phyloP scores from a whole-genome alignment of 2,888 invertebrate genomes.

The Arctia plantaginis region DNA sequence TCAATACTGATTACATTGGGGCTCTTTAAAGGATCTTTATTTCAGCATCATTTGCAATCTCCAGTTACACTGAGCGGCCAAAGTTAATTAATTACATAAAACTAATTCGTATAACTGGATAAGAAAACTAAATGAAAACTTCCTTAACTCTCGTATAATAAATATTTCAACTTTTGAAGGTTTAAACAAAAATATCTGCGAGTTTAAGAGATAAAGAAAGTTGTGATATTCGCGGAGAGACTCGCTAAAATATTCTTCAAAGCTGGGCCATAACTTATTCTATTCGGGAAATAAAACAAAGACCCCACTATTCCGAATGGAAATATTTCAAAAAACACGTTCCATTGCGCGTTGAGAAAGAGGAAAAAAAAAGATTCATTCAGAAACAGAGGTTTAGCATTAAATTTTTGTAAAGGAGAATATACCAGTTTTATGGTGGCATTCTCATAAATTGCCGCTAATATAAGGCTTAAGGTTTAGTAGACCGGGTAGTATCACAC shows the following conservation, averaged over 20 bases:
- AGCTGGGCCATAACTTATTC: conserved; percentile 62
- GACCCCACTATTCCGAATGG: conserved; percentile 52
- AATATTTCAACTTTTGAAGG: conserved; percentile 34
- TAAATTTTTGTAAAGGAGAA: conserved; percentile 46
- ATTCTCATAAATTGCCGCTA: conserved; percentile 28
- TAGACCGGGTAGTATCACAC: conserved; percentile 26
- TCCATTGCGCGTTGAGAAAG: conserved; percentile 55
- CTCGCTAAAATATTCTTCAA: conserved; percentile 70
- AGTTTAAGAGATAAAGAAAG: conserved; percentile 44
- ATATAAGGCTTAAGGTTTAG: conserved; percentile 39
- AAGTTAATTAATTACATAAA: conserved; percentile 26
- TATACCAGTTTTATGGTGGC: conserved; percentile 40
- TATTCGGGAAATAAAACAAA: conserved; percentile 63
- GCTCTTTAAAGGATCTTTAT: conserved; percentile 16
- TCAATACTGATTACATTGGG: conserved; percentile 14
- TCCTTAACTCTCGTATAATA: conserved; percentile 27
- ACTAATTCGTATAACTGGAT: conserved; percentile 37
- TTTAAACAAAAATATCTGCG: conserved; percentile 42
- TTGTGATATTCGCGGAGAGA: conserved; percentile 56
- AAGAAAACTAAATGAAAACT: conserved; percentile 34
- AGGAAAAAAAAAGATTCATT: conserved; percentile 47
- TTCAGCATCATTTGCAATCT: conserved; percentile 16
- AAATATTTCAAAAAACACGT: conserved; percentile 60
- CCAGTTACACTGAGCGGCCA: neutral
- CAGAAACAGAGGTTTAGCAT: conserved; percentile 55